These are phyloP conservation scores for Characodon lateralis DNA, from an alignment of 2,797 vertebrate genomes.

Conservation along the genomic window DNA sequence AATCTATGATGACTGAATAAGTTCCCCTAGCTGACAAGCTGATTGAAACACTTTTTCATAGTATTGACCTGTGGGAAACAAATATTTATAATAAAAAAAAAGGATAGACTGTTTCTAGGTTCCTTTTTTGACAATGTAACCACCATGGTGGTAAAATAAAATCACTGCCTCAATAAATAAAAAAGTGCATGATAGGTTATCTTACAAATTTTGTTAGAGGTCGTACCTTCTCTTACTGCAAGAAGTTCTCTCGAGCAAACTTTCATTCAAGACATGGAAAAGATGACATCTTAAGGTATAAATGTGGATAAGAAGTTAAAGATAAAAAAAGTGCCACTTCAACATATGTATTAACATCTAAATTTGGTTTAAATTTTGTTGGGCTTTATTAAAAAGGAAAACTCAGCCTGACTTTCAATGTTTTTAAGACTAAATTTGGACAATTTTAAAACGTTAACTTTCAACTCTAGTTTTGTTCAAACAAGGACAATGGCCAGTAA, in stretches of 20 bases:
- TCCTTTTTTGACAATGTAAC: neutral
- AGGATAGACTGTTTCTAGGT: too few relatives aligned
- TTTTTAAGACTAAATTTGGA: too few relatives aligned
- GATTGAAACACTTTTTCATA: neutral
- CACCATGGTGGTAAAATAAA: neutral
- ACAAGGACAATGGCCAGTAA: neutral
- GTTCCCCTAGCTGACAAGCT: neutral
- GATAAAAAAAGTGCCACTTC: neutral
- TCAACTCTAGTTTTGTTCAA: too few relatives aligned
- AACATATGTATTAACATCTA: neutral
- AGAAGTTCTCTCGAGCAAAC: neutral
- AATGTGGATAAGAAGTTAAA: neutral
- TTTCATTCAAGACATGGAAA: neutral
- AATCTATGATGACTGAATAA: neutral
- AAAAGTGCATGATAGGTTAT: neutral
- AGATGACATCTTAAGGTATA: neutral
- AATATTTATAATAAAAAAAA: neutral
- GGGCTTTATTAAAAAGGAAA: neutral
- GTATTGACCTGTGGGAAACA: too few relatives aligned
- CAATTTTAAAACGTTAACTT: too few relatives aligned
- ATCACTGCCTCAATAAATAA: neutral
- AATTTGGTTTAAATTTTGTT: neutral
- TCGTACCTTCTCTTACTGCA: neutral
- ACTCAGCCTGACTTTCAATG: neutral
- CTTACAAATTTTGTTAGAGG: neutral